Base-by-base conservation (phyloP, 92 coral and sea anemone genomes). In the Phenganax marumi region DNA sequence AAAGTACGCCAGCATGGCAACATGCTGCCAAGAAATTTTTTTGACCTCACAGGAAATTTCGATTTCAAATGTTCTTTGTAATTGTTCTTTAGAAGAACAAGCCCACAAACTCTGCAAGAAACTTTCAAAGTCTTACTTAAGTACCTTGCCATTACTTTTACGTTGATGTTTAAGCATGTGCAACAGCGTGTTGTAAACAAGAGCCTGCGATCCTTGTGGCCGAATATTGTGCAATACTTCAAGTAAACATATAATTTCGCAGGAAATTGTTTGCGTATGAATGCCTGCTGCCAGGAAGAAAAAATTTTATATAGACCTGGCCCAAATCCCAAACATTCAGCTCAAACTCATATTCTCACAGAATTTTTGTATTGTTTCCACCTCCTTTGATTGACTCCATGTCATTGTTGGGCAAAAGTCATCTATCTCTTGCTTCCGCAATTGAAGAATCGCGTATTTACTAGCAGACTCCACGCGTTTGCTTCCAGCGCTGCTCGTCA, bases 341-440 rank as follows among this genome's bases (percentile, higher is more conserved):
- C 60, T 50, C 70, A 57, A 77, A 22, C 43, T 56, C 11, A 57
- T 19, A 26, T 26, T 48, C 16, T 26, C 69, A 57, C 70, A 77
- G 21, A 39, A 55, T 49, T 77, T 77, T 39, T 33, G 81, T 53
- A 77, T 53, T 53, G 65, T 26, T 52, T 52, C 80, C 10, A 75
- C 51, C 25, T 57, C 70, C 8, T 54, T 55, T 24, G 25, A 16
- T 8, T 47, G 25, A 17, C 17, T 77, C 10, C 17, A 18, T 12
- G 25, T n/a, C 8, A 8, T 57, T 25, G 14, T 5, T 12, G 52
- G 14, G 3, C 39, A 25, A 18, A 19, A 62, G 50, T 11, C 55
- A 25, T 60, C 54, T 0, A 24, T 14, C 12, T 14, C 18, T 56
- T 51, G 14, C 58, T 19, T 47, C 60, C 47, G 10, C 13, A 57